Conservation (phyloP, 2,797 vertebrate species). For the Chelidonichthys spinosus region DNA sequence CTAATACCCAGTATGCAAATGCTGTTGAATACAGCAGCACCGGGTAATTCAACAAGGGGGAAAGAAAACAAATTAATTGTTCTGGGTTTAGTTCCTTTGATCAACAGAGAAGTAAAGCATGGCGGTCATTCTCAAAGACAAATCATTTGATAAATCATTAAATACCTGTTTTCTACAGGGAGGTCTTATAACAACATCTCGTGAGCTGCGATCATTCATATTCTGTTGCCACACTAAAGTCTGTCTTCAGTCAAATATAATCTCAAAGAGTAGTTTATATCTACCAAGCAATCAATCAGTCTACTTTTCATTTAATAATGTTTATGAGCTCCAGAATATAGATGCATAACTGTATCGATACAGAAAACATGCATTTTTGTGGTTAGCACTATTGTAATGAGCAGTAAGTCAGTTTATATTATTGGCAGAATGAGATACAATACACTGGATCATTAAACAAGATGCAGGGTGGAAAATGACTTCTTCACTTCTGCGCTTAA, state of each 20-base stretch:
- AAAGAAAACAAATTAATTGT: slow-evolving; percentile 60
- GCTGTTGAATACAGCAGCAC: slow-evolving; percentile 48
- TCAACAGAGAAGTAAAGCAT: slow-evolving; percentile 67
- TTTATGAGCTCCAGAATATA: not conserved
- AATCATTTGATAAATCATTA: slow-evolving; percentile 50
- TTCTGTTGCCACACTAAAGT: not conserved
- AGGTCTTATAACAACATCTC: slow-evolving; percentile 19
- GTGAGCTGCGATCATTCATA: slow-evolving; percentile 21
- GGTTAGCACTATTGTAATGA: not conserved
- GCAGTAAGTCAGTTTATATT: not conserved
- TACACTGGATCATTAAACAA: slow-evolving; percentile 39
- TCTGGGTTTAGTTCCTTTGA: slow-evolving; percentile 70
- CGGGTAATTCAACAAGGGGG: slow-evolving; percentile 69
- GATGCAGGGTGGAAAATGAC: slow-evolving; percentile 44
- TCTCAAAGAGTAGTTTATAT: not conserved
- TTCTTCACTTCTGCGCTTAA: slow-evolving; percentile 77
- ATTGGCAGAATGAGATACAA: slow-evolving; percentile 9
- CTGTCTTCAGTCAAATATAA: not conserved
- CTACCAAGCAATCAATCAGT: not conserved
- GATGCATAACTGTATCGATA: not conserved
- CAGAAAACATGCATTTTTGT: not conserved
- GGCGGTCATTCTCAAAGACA: slow-evolving; percentile 66
- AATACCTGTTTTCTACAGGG: slow-evolving; percentile 16
- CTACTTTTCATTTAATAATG: slow-evolving; percentile 23
- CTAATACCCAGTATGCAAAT: slow-evolving; percentile 79